A percentile compares a stretch with the other conserved stretches of the same genome.
These are phyloP conservation scores for Wiebesia pumilae DNA, from an alignment of 1,140 invertebrate species.

Conservation along the genomic window DNA sequence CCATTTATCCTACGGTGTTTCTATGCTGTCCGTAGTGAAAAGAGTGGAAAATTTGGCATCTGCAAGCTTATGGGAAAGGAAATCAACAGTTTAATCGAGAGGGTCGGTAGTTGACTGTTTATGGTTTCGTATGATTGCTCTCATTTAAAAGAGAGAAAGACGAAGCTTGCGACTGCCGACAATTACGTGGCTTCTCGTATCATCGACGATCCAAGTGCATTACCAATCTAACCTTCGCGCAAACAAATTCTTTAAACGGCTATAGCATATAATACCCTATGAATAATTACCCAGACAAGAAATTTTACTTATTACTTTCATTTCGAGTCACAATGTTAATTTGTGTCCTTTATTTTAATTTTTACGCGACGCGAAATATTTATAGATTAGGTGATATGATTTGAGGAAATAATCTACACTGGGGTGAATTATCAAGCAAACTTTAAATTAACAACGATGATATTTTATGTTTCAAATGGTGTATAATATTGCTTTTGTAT, in stretches of 20 bases:
- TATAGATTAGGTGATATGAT: too few species aligned
- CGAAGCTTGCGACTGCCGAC: neutral
- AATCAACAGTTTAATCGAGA: constrained; percentile 10
- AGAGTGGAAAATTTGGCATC: constrained; percentile 11
- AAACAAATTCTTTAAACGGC: neutral
- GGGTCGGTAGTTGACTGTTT: neutral
- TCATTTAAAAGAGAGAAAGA: constrained; percentile 19
- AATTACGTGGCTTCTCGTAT: constrained; percentile 9
- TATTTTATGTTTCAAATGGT: too few species aligned
- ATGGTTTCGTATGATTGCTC: constrained; percentile 39
- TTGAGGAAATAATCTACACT: too few species aligned
- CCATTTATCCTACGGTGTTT: neutral
- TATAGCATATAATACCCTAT: neutral
- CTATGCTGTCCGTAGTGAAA: too few species aligned
- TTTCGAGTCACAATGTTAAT: neutral
- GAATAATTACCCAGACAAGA: neutral
- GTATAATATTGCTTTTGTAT: too few species aligned
- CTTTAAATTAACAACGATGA: too few species aligned
- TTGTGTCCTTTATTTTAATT: neutral
- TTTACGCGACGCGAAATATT: neutral
- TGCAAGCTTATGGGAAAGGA: neutral
- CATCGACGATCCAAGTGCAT: neutral
- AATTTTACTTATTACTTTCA: neutral
- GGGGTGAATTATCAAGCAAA: too few species aligned
- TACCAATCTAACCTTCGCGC: neutral